Base-by-base conservation (phyloP, 2,113 vertebrate genomes). In the Nannospalax galili region DNA sequence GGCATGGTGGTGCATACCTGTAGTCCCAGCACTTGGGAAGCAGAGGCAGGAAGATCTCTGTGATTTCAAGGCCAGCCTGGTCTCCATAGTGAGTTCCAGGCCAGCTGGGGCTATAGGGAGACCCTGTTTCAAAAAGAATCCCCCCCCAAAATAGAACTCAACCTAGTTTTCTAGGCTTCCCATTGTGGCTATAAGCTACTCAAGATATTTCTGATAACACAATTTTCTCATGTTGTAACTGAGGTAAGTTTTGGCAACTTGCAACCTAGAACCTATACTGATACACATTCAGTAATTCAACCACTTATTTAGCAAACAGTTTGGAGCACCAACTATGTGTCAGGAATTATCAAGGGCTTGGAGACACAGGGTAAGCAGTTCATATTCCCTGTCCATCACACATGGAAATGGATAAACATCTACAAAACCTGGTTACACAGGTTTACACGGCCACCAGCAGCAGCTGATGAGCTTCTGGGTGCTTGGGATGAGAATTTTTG, bases 391-490 rank as follows among this genome's bases (percentile, higher is more conserved):
- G 1, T 28, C 42, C 30, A 56, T 22, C 28, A 64, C 4, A 17
- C 7, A 16, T 15, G 64, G 52, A 4, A 7, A 62, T 5, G 11
- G 67, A 56, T n/a, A n/a, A n/a, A n/a, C 45, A 1, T 37, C 16
- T 9, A 5, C 1, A 2, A 12, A 42, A 32, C n/a, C 37, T 28
- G 5, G 12, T 1, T 1, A 2, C 56, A 56, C 42, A 45, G 60
- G 60, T 62, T 8, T 0, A 0, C 14, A 0, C 4, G 60, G 2
- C 0, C 3, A 4, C 24, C 19, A 4, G 42, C 2, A 1, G 1
- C 52, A 35, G 30, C 1, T 6, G 9, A 30, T 7, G 32, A 48
- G 52, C n/a, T 24, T 4, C 32, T 1, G 20, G 40, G 73, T 24
- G n/a, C 7, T n/a, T 17, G 35, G 52, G 72, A 11, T 52, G 48